Conservation (phyloP, 2,888 invertebrate species). For the Eilema depressum region DNA sequence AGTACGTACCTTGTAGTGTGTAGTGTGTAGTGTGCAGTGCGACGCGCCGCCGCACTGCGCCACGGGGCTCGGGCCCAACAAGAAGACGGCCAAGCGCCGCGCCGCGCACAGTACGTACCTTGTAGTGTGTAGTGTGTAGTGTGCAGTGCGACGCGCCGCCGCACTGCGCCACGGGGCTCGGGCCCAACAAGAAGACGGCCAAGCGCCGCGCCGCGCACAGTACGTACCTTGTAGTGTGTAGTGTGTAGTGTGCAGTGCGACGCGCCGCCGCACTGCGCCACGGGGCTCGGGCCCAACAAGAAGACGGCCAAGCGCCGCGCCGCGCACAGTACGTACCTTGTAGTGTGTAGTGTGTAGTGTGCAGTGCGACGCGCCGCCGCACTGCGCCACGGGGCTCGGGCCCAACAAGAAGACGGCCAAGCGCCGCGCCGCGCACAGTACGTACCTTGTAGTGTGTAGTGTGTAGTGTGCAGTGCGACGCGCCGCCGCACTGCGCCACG, state of each 20-base stretch:
- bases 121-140: too few relatives aligned
- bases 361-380: constrained; percentile 88
- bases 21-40: constrained; percentile 95
- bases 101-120: constrained; percentile 92
- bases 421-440: constrained; percentile 94
- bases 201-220: too few relatives aligned
- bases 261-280: too few relatives aligned
- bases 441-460: constrained; percentile 89
- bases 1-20: constrained; percentile 60
- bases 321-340: too few relatives aligned
- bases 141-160: too few relatives aligned
- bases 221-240: too few relatives aligned
- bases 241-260: constrained; percentile 65
- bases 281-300: too few relatives aligned
- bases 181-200: too few relatives aligned
- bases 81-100: constrained; percentile 97
- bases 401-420: constrained; percentile 99
- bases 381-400: constrained; percentile 93
- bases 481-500: constrained; percentile 88
- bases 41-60: constrained; percentile 89
- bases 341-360: too few relatives aligned
- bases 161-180: too few relatives aligned
- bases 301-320: too few relatives aligned
- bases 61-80: constrained; percentile 96
- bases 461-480: constrained; percentile 92